Evolutionary conservation across 2,888 invertebrate genomes (phyloP).

Genomic region (Eupithecia abbreviata): DNA sequence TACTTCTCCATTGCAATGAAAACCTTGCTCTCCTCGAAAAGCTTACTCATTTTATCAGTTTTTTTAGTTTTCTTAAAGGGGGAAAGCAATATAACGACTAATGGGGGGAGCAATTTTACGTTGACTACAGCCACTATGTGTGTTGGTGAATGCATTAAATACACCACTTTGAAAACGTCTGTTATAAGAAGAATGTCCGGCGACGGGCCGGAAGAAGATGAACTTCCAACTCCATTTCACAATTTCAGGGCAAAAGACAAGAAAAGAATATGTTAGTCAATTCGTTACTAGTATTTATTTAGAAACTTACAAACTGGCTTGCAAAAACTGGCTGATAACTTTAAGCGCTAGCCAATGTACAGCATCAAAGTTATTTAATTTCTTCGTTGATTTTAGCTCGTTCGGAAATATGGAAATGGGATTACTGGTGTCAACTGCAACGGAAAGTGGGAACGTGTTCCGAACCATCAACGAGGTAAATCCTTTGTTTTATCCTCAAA

Average conservation of each 20-base stretch:
- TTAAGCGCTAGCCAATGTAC: neutral
- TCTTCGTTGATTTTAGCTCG: constrained; percentile 46
- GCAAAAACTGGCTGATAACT: neutral
- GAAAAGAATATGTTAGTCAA: constrained; percentile 46
- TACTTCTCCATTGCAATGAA: constrained; percentile 41
- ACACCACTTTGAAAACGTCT: constrained; percentile 43
- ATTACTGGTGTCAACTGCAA: constrained; percentile 66
- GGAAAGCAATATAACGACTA: constrained; percentile 31
- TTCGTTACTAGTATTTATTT: neutral
- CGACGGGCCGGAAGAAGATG: constrained; percentile 30
- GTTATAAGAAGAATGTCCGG: constrained; percentile 45
- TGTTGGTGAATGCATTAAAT: constrained; percentile 49
- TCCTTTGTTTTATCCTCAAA: constrained; percentile 27
- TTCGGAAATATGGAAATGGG: constrained; percentile 62
- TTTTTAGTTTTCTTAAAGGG: constrained; percentile 34
- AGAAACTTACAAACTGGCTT: neutral
- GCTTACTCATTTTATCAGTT: constrained; percentile 24
- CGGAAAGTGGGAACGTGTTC: constrained; percentile 57
- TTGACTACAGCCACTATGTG: constrained; percentile 50
- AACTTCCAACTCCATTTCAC: neutral
- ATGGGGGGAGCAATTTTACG: constrained; percentile 36
- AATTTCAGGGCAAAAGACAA: constrained; percentile 35
- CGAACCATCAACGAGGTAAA: constrained; percentile 44
- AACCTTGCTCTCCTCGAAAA: constrained; percentile 25
- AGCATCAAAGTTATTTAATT: neutral